Percentiles rank a stretch among this genome's conserved stretches.
phyloP scores from a whole-genome alignment of 2,113 vertebrate genomes.

The Dicrurus megarhynchus region DNA sequence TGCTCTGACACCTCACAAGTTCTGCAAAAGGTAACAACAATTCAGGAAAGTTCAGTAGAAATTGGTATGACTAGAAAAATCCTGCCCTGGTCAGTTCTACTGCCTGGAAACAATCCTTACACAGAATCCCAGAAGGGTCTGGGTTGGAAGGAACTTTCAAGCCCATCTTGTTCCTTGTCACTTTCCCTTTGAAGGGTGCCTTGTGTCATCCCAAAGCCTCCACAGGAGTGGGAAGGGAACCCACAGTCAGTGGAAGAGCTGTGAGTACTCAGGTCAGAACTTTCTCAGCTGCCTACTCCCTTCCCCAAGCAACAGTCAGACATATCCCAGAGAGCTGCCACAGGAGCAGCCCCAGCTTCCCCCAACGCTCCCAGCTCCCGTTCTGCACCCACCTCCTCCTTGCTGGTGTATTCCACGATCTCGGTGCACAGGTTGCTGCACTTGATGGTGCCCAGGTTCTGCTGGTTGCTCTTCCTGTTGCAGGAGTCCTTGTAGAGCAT shows the following conservation, averaged over 20 bases:
- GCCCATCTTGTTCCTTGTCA: accelerated
- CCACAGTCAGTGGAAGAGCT: background rate
- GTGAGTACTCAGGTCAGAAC: background rate
- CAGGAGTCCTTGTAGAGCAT: conserved; percentile 98
- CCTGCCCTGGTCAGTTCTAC: background rate
- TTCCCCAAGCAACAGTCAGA: background rate
- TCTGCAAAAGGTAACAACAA: accelerated
- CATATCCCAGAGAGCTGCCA: background rate
- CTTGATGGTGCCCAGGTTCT: conserved; percentile 96
- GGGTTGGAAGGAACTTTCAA: background rate
- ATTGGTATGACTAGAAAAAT: too few relatives aligned
- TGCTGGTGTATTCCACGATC: conserved; percentile 92
- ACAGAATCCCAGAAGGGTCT: background rate
- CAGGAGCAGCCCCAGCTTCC: background rate
- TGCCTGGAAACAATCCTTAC: background rate
- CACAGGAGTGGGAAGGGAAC: accelerated
- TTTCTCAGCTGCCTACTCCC: background rate
- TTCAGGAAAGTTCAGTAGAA: background rate
- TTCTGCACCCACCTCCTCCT: conserved; percentile 82
- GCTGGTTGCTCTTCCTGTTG: conserved; percentile 96
- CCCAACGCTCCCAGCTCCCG: accelerated
- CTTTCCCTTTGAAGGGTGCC: background rate
- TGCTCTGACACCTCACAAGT: accelerated
- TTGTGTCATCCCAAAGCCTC: background rate
- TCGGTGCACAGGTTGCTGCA: conserved; percentile 96